These are phyloP conservation scores for Platysternon megacephalum DNA, from an alignment of 2,113 vertebrate genomes.

Conservation along the genomic window DNA sequence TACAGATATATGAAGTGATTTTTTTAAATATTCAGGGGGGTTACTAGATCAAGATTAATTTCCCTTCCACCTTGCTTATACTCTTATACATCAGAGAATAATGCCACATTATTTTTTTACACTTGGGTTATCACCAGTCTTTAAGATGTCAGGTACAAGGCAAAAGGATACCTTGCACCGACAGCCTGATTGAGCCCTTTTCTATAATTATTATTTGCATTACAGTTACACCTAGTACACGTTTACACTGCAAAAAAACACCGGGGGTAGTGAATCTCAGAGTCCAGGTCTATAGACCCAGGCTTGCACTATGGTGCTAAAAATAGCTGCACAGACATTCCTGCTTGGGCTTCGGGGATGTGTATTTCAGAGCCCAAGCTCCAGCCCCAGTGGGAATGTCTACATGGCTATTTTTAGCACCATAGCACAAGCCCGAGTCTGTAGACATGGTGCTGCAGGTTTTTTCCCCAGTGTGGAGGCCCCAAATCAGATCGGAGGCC, in stretches of 20 bases:
- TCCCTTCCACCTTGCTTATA: background rate
- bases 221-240: background rate
- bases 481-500: background rate
- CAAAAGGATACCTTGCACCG: background rate
- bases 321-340: background rate
- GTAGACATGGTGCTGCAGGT: background rate
- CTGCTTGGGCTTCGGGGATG: background rate
- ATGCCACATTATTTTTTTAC: background rate
- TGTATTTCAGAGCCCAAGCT: background rate
- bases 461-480: background rate
- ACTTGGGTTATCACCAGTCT: background rate
- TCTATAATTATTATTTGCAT: background rate
- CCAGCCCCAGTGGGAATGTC: background rate
- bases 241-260: background rate
- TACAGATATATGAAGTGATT: background rate
- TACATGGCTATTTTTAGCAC: background rate
- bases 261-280: background rate
- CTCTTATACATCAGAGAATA: background rate
- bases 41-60: background rate
- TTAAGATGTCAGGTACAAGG: background rate
- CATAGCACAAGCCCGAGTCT: background rate
- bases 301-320: background rate
- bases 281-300: background rate
- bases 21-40: background rate
- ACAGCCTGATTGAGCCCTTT: fast-evolving